A percentile compares a stretch with the other conserved stretches of the same genome.
phyloP scores from a whole-genome alignment of 2,888 invertebrate genomes.

The Cerceris rybyensis region DNA sequence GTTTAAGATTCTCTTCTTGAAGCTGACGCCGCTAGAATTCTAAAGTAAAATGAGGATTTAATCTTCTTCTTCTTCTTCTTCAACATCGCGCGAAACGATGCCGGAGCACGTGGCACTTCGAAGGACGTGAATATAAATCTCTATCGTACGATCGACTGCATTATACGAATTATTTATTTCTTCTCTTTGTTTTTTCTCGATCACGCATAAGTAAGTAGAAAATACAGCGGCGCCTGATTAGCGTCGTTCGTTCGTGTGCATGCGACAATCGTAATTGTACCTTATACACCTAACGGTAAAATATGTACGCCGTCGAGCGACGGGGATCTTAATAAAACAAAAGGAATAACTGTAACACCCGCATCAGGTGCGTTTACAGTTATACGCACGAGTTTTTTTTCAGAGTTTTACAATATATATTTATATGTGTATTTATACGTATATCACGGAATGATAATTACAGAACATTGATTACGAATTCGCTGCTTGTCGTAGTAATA shows the following conservation, averaged over 20 bases:
- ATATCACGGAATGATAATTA: slow-evolving; percentile 21
- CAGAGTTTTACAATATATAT: background rate
- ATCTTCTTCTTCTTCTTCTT: background rate
- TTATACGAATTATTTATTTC: slow-evolving; percentile 47
- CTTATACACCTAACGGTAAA: slow-evolving; percentile 21
- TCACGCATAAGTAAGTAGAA: slow-evolving; percentile 42
- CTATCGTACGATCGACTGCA: slow-evolving; percentile 12
- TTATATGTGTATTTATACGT: background rate
- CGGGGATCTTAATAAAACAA: slow-evolving; percentile 22
- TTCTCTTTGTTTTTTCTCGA: slow-evolving; percentile 20
- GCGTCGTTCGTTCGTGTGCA: slow-evolving; percentile 21
- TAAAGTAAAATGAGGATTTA: too few species aligned
- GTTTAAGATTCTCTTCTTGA: too few species aligned
- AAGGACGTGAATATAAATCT: background rate
- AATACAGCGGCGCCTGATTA: slow-evolving; percentile 41
- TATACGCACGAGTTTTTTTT: background rate
- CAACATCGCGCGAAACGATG: background rate
- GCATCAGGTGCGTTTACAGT: background rate
- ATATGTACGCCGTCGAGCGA: slow-evolving; percentile 30
- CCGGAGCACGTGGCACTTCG: background rate
- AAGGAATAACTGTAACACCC: slow-evolving; percentile 33
- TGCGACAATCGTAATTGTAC: slow-evolving; percentile 25
- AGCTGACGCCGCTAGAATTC: too few species aligned
- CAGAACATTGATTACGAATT: background rate
- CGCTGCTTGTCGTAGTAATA: background rate